Conservation (phyloP, 37 sponge, comb jelly and placozoan genomes). For the Cliona cf. orientalis region DNA sequence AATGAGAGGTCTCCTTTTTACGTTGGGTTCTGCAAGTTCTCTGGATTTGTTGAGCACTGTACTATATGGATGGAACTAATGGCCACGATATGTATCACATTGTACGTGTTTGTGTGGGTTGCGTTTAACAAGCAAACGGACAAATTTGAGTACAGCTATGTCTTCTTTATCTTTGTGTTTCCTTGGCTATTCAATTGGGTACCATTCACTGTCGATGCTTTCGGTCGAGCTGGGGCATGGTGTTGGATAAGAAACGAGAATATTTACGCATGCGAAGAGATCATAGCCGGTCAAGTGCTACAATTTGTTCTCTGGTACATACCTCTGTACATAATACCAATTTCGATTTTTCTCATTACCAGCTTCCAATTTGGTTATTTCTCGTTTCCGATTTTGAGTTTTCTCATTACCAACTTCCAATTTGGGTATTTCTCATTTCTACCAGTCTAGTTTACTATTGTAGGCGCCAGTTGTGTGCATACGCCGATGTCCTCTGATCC, state of each 20-base stretch:
- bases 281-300: slow-evolving; percentile 30
- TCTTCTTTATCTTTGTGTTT: slow-evolving; percentile 33
- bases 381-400: too few relatives aligned
- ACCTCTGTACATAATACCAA: slow-evolving; percentile 49
- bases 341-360: too few relatives aligned
- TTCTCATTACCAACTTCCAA: too few relatives aligned
- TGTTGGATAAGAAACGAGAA: slow-evolving; percentile 72
- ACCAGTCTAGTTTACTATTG: too few relatives aligned
- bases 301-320: slow-evolving; percentile 48
- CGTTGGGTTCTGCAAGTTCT: slow-evolving; percentile 14
- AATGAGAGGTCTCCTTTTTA: not conserved
- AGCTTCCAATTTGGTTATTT: too few relatives aligned
- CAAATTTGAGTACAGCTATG: slow-evolving; percentile 8
- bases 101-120: slow-evolving; percentile 22
- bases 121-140: slow-evolving; percentile 9
- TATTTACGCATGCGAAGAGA: not conserved
- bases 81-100: slow-evolving; percentile 31
- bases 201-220: slow-evolving; percentile 54
- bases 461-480: too few relatives aligned
- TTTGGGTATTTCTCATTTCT: too few relatives aligned
- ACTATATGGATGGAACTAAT: slow-evolving; percentile 6
- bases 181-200: slow-evolving; percentile 54
- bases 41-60: slow-evolving; percentile 32
- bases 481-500: too few relatives aligned
- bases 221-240: slow-evolving; percentile 70